Percentiles rank a stretch among this genome's conserved stretches.
Evolutionary conservation across 2,113 vertebrate species (phyloP).

Genomic region (Phoxinus phoxinus): DNA sequence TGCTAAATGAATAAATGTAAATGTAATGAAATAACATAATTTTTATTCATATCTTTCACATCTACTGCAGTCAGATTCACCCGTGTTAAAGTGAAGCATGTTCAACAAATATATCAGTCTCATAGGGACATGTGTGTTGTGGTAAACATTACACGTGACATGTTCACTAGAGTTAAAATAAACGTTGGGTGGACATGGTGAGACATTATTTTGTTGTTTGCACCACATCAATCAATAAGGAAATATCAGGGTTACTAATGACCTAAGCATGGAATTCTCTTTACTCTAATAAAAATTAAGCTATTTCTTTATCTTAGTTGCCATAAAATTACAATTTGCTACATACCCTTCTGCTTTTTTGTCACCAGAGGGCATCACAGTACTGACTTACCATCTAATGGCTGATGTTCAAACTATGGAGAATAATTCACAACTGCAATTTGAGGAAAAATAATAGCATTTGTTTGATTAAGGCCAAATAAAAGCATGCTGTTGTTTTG

Average conservation of each 20-base stretch:
- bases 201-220: not conserved
- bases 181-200: not conserved
- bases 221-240: not conserved
- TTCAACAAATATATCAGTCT: not conserved
- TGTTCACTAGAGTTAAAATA: not conserved
- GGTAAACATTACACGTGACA: not conserved
- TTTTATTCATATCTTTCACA: no score
- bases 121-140: not conserved
- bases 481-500: not conserved
- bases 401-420: not conserved
- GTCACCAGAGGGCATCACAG: constrained; percentile 32
- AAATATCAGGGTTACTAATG: not conserved
- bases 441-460: not conserved
- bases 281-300: not conserved
- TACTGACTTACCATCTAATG: not conserved
- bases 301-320: not conserved
- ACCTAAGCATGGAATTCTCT: not conserved
- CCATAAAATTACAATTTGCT: no score
- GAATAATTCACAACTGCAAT: not conserved
- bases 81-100: not conserved
- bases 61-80: no score
- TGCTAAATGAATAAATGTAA: no score
- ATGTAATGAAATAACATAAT: no score
- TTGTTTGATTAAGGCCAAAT: not conserved
- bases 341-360: no score